These are phyloP conservation scores for Heteronetta atricapilla DNA, from an alignment of 2,113 vertebrate species.

Conservation along the genomic window DNA sequence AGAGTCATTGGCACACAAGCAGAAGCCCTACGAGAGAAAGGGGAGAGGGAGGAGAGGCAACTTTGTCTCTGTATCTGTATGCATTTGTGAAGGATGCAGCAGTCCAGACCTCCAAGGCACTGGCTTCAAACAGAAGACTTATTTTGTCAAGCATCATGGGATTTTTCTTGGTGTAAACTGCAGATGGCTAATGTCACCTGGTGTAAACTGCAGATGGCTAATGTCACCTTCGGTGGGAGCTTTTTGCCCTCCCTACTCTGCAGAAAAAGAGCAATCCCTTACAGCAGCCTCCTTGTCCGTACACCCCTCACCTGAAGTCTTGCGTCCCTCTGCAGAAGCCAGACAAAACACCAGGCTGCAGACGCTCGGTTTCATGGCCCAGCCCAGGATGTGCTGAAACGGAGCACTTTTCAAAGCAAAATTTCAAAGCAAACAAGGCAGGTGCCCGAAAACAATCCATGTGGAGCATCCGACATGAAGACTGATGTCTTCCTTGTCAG, in stretches of 20 bases:
- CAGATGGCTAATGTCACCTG: background rate
- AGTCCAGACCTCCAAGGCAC: background rate
- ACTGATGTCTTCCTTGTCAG: background rate
- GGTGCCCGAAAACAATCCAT: background rate
- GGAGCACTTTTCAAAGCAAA: no score
- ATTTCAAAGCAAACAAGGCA: background rate
- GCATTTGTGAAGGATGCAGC: background rate
- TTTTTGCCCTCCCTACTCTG: background rate
- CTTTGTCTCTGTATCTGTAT: background rate
- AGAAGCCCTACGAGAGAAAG: background rate
- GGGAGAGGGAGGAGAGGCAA: background rate
- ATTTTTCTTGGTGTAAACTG: background rate
- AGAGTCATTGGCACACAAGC: background rate
- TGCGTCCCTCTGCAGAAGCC: background rate
- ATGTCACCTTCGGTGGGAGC: background rate
- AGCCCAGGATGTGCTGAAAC: background rate
- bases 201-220: background rate
- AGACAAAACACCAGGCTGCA: background rate
- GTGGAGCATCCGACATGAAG: background rate
- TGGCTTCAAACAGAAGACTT: accelerated
- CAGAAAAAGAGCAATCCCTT: background rate
- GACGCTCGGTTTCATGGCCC: background rate
- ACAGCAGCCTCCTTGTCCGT: background rate
- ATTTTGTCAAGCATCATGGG: background rate
- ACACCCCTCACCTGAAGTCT: background rate